phyloP scores from a whole-genome alignment of 2,113 vertebrate species.

The Nycticorax nycticorax region DNA sequence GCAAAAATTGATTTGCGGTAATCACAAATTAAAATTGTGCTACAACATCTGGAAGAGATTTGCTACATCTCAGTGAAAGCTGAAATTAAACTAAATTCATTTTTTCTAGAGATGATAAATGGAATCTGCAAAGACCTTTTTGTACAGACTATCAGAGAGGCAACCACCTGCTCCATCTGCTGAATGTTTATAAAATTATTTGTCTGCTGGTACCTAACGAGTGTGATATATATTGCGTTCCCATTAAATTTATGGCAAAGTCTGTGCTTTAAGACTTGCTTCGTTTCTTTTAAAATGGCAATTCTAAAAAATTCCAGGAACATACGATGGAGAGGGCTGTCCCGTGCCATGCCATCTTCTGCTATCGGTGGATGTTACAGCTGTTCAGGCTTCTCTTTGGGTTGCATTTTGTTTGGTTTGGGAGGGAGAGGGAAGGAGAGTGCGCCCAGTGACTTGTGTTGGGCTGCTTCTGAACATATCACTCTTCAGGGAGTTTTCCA shows the following conservation, averaged over 20 bases:
- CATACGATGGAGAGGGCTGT: neutral
- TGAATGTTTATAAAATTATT: neutral
- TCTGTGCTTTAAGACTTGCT: neutral
- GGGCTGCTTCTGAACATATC: neutral
- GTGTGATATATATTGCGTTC: neutral
- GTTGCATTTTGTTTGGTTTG: neutral
- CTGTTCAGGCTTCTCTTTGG: neutral
- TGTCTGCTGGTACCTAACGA: neutral
- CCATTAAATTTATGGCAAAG: neutral
- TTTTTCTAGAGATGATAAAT: neutral
- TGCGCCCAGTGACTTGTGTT: neutral
- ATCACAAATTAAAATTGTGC: neutral
- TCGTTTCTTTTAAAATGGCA: neutral
- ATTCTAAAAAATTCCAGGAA: neutral
- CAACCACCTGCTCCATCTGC: neutral
- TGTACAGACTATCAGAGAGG: neutral
- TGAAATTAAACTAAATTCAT: constrained; percentile 4
- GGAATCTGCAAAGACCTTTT: neutral
- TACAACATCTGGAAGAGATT: neutral
- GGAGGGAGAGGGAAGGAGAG: neutral
- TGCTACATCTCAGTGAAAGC: neutral
- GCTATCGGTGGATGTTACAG: rapidly evolving
- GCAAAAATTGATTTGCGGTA: neutral
- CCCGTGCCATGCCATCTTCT: rapidly evolving
- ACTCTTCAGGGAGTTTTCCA: neutral